A percentile compares a stretch with the other conserved stretches of the same genome.
These are phyloP conservation scores for Sceloporus undulatus DNA, from an alignment of 2,113 vertebrate genomes.

Conservation along the genomic window DNA sequence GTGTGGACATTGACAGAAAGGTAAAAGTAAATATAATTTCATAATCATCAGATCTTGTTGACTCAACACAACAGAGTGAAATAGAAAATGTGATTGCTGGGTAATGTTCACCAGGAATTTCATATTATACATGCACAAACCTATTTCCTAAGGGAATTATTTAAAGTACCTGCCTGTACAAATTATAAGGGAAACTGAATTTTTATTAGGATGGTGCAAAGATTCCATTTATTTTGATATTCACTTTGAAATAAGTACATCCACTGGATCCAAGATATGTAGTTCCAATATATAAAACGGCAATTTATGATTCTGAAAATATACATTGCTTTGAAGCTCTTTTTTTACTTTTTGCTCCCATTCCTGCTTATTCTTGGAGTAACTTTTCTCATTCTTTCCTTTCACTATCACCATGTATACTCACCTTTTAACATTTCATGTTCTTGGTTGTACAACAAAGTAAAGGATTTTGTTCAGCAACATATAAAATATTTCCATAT, in stretches of 20 bases:
- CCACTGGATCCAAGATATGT: background rate
- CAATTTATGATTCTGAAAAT: background rate
- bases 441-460: no score
- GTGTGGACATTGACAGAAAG: background rate
- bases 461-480: no score
- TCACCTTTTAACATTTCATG: no score
- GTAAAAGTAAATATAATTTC: conserved; percentile 10
- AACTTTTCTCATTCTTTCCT: background rate
- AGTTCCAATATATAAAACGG: background rate
- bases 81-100: background rate
- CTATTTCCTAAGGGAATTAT: background rate
- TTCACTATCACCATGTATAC: background rate
- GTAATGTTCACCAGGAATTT: background rate
- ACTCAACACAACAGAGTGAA: background rate
- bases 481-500: no score
- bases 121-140: background rate
- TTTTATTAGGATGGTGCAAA: background rate
- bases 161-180: background rate
- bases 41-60: background rate
- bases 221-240: background rate
- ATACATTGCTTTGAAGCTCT: background rate
- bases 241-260: background rate
- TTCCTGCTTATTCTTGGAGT: background rate
- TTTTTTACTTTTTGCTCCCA: background rate
- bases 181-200: background rate